Base-by-base conservation (phyloP, 1,140 invertebrate genomes). In the Panagrolaimus sp. region DNA sequence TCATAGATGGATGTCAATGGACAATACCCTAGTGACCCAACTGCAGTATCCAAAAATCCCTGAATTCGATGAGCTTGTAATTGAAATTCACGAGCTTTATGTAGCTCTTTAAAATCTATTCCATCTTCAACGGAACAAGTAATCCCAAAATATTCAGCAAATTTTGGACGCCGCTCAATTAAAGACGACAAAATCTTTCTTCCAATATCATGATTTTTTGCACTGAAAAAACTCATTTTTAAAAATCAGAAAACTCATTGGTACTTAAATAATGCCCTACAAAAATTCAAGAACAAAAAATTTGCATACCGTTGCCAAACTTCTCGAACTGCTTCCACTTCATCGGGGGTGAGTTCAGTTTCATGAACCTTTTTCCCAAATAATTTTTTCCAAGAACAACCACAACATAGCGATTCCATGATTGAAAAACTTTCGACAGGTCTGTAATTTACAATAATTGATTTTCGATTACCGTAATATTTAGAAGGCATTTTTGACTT, bases 51-150 rank as follows among this genome's bases (percentile, higher is more conserved):
- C 3, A 75, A 48, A 26, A 75, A 75, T 15, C 70, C 70, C 43
- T 75, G 74, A 44, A 75, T 75, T 10, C 74, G 72, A 71, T 75
- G 74, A 15, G 74, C 74, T 67, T 75, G 74, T n/a, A 75, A 65
- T 65, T 75, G 74, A 46, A 67, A 58, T 48, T 75, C 71, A 21
- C 73, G 66, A 47, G 66, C 71, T 55, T 71, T 58, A 55, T 72
- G 69, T 43, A 74, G 65, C 24, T 58, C 69, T 15, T 68, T 65
- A 28, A 68, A 67, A 46, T 74, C 69, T 10, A 73, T 32, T 14
- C 43, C 67, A 17, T 75, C 74, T 62, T 63, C 65, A 26, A 65
- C 73, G 6, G 45, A 58, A 7, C 47, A 45, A 28, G 63, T 38
- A 71, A 75, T 75, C 4, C 74, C 74, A 66, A 75, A 75, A 47